Evolutionary conservation across 2,797 vertebrate genomes (phyloP).

Genomic region (Myotis myotis): DNA sequence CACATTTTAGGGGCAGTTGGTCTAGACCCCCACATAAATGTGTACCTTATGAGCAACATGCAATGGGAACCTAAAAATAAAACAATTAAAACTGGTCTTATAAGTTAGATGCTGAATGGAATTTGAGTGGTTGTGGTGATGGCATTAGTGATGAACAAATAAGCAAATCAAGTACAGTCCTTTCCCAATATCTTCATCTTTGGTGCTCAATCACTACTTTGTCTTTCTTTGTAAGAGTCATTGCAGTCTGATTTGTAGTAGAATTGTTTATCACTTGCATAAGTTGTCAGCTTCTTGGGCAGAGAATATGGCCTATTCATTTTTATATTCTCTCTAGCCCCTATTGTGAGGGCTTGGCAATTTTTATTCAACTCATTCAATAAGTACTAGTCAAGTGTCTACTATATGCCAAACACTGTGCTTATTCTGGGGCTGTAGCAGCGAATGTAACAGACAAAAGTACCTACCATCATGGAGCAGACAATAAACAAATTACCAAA

Average conservation of each 20-base stretch:
- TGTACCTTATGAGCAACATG: not conserved
- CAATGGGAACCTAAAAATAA: not conserved
- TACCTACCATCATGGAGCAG: not conserved
- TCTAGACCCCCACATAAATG: not conserved
- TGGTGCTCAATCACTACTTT: not conserved
- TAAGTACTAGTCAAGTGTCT: not conserved
- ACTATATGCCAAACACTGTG: not conserved
- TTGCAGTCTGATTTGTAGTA: not conserved
- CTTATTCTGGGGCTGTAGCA: not conserved
- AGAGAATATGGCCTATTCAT: not conserved
- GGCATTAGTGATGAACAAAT: not conserved
- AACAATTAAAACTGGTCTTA: not conserved
- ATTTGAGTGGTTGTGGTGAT: not conserved
- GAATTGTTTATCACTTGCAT: not conserved
- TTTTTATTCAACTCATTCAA: not conserved
- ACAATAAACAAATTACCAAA: not conserved
- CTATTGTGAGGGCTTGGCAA: not conserved
- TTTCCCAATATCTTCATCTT: slow-evolving; percentile 6
- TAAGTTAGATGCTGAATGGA: not conserved
- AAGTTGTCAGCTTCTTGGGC: not conserved
- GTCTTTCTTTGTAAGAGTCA: slow-evolving; percentile 10
- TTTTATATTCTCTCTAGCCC: not conserved
- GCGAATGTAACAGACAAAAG: not conserved
- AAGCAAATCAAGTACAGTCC: not conserved
- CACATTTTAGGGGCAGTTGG: not conserved